These are phyloP conservation scores for Chanos chanos DNA, from an alignment of 2,797 vertebrate genomes.

Conservation along the genomic window DNA sequence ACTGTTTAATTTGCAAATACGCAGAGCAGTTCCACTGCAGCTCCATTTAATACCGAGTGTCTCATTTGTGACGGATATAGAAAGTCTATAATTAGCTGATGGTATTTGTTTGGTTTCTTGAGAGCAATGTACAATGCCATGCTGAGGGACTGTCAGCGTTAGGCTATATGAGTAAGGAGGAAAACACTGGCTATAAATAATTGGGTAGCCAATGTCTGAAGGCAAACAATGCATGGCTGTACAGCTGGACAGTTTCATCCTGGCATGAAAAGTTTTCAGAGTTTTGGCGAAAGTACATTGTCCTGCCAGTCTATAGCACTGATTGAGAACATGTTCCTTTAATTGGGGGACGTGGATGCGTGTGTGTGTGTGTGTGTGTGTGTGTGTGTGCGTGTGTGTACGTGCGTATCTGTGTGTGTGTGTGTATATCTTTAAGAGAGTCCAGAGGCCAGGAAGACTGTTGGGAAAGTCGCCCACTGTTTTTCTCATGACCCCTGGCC, in stretches of 20 bases:
- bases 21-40: slow-evolving; percentile 17
- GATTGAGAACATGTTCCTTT: no score
- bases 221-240: no score
- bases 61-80: slow-evolving; percentile 7
- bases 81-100: slow-evolving; percentile 32
- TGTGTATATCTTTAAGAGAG: slow-evolving; percentile 63
- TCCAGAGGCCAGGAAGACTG: slow-evolving; percentile 48
- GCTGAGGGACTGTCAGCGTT: slow-evolving; percentile 3
- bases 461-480: slow-evolving; percentile 82
- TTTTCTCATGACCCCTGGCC: slow-evolving; percentile 88
- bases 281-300: no score
- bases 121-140: slow-evolving; percentile 16
- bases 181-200: slow-evolving; percentile 25
- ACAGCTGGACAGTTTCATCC: no score
- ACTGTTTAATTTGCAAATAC: no score
- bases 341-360: no score
- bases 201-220: slow-evolving; percentile 29
- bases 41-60: slow-evolving; percentile 12
- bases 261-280: no score
- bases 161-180: neutral
- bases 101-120: slow-evolving; percentile 27
- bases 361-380: no score
- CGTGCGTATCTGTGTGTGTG: slow-evolving; percentile 2
- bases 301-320: no score
- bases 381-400: neutral